A percentile compares a stretch with the other conserved stretches of the same genome.
Conservation (phyloP, 1,140 invertebrate species). For the Caenorhabditis inopinata region DNA sequence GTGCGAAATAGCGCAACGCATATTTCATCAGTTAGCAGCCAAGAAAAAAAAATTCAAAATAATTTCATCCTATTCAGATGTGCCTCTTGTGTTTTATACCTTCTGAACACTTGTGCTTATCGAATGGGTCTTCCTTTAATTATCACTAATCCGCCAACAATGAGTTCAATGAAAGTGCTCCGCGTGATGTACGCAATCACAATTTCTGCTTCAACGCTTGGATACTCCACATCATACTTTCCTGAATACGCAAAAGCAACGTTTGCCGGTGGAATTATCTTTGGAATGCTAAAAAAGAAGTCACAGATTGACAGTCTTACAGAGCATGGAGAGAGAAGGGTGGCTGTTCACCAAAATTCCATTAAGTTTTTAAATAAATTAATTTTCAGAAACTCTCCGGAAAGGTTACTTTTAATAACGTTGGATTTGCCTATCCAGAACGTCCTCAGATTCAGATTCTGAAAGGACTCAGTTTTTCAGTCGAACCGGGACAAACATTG, state of each 20-base stretch:
- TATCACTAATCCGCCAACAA: slow-evolving; percentile 52
- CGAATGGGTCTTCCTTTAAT: slow-evolving; percentile 67
- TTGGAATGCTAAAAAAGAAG: slow-evolving; percentile 64
- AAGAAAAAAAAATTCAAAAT: too few relatives aligned
- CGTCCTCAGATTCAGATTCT: slow-evolving; percentile 68
- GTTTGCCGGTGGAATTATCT: slow-evolving; percentile 67
- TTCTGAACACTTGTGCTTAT: slow-evolving; percentile 69
- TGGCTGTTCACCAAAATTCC: slow-evolving; percentile 2
- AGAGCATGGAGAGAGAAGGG: slow-evolving; percentile 41
- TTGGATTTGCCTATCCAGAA: slow-evolving; percentile 68
- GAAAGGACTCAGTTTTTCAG: slow-evolving; percentile 74
- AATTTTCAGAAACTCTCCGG: slow-evolving; percentile 43
- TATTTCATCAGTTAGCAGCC: too few relatives aligned
- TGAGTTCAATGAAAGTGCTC: slow-evolving; percentile 24
- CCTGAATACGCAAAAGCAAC: slow-evolving; percentile 68
- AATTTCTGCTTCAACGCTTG: slow-evolving; percentile 52
- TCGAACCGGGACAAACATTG: slow-evolving; percentile 79
- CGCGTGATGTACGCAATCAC: slow-evolving; percentile 61
- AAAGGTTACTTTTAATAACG: slow-evolving; percentile 65
- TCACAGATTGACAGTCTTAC: slow-evolving; percentile 67
- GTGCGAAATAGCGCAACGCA: too few relatives aligned
- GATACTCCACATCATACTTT: slow-evolving; percentile 67
- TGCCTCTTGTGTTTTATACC: slow-evolving; percentile 66
- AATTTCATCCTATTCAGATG: slow-evolving; percentile 53
- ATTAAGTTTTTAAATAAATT: slow-evolving; percentile 2